Evolutionary conservation across 1,140 invertebrate species (phyloP).

Genomic region (Brachystomella parvula): DNA sequence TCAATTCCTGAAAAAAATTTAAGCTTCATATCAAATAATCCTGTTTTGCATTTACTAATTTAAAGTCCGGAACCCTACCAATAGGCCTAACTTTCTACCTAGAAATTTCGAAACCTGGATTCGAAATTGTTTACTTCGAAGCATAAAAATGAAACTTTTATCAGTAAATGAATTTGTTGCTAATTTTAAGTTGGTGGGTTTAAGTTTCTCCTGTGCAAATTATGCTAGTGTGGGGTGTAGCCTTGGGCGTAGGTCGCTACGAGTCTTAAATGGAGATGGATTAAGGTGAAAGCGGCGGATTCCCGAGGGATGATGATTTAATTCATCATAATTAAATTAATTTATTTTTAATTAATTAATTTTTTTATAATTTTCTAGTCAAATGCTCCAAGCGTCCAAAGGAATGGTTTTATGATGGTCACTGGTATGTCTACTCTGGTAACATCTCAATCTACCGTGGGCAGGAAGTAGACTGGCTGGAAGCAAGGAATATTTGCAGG

Average conservation of each 20-base stretch:
- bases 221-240: no score
- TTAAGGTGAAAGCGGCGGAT: not conserved
- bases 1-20: no score
- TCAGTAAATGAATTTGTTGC: no score
- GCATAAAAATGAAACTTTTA: no score
- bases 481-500: conserved; percentile 77
- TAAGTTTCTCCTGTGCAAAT: no score
- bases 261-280: not conserved
- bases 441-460: conserved; percentile 67
- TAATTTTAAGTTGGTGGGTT: no score
- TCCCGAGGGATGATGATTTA: not conserved
- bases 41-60: no score
- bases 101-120: no score
- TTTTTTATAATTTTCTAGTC: conserved; percentile 13
- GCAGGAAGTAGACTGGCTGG: conserved; percentile 78
- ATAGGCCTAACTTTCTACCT: no score
- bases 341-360: not conserved
- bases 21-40: no score
- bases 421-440: conserved; percentile 81
- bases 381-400: conserved; percentile 55
- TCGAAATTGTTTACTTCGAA: no score
- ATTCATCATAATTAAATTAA: not conserved
- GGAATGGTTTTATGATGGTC: conserved; percentile 74
- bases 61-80: no score
- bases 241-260: not conserved